Conservation (phyloP, 2,797 vertebrate species). For the Chaenodraco wilsoni region DNA sequence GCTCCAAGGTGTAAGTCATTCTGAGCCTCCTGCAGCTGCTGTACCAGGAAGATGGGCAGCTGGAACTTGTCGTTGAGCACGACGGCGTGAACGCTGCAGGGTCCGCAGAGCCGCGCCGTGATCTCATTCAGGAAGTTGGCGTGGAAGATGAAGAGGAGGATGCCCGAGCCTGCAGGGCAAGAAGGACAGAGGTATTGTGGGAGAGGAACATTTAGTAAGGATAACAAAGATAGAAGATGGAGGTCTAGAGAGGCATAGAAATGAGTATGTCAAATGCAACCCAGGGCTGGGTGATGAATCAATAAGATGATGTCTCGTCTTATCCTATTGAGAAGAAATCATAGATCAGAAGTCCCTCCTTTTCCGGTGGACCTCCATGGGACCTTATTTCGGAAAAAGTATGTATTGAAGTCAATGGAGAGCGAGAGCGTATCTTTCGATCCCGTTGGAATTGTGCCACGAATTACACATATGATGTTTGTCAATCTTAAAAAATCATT, state of each 20-base stretch:
- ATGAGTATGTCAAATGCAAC: neutral
- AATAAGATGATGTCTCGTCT: too few relatives aligned
- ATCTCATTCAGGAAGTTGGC: constrained; percentile 92
- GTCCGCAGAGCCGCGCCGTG: constrained; percentile 91
- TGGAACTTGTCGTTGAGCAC: constrained; percentile 98
- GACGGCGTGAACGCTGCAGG: constrained; percentile 96
- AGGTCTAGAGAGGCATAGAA: neutral
- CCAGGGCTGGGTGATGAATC: too few relatives aligned
- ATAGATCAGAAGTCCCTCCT: too few relatives aligned
- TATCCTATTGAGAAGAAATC: too few relatives aligned
- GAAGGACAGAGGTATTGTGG: neutral
- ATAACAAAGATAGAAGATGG: neutral
- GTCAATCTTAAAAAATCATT: too few relatives aligned
- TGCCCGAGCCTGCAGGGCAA: constrained; percentile 86
- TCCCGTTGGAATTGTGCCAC: too few relatives aligned
- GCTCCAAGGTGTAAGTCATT: neutral
- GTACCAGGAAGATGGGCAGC: constrained; percentile 95
- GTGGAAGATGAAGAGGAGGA: constrained; percentile 96
- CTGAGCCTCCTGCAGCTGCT: too few relatives aligned
- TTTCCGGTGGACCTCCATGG: too few relatives aligned
- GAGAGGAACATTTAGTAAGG: neutral
- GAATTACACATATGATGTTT: too few relatives aligned
- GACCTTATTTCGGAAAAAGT: too few relatives aligned
- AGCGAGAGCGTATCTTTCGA: too few relatives aligned
- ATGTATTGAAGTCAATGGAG: too few relatives aligned